phyloP scores from a whole-genome alignment of 1,140 invertebrate genomes.

The Leptoteleia sp. region DNA sequence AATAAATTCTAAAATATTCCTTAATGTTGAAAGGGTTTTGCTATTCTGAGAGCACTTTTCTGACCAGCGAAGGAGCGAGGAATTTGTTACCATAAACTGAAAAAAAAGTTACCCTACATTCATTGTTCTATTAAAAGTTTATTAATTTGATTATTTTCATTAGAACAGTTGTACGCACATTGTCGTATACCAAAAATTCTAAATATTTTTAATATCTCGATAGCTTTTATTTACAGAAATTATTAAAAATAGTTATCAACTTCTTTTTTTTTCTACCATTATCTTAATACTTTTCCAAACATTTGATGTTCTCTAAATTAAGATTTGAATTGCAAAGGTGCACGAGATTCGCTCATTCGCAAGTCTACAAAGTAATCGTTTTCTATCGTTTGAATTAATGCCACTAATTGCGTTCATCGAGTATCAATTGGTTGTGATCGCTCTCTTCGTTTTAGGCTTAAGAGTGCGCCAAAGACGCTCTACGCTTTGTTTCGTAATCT shows the following conservation, averaged over 20 bases:
- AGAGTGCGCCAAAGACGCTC: conserved; percentile 16
- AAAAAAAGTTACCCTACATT: neutral
- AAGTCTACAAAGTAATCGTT: conserved; percentile 29
- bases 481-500: conserved; percentile 31
- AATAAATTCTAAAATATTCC: conserved; percentile 70
- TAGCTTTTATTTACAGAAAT: conserved; percentile 28
- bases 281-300: neutral
- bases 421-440: conserved; percentile 40
- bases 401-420: conserved; percentile 54
- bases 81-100: neutral
- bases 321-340: neutral
- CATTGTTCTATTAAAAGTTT: neutral
- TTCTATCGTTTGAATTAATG: conserved; percentile 52
- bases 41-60: conserved; percentile 43
- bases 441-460: conserved; percentile 32
- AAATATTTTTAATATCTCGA: neutral
- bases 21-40: conserved; percentile 56
- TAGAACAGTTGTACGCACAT: neutral
- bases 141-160: conserved; percentile 9
- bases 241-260: conserved; percentile 25
- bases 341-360: conserved; percentile 26
- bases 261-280: neutral
- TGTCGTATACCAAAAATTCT: neutral
- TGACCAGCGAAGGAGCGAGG: conserved; percentile 49
- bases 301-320: conserved; percentile 5